Conservation (phyloP, 1,140 invertebrate genomes). For the Drosophila sp. region DNA sequence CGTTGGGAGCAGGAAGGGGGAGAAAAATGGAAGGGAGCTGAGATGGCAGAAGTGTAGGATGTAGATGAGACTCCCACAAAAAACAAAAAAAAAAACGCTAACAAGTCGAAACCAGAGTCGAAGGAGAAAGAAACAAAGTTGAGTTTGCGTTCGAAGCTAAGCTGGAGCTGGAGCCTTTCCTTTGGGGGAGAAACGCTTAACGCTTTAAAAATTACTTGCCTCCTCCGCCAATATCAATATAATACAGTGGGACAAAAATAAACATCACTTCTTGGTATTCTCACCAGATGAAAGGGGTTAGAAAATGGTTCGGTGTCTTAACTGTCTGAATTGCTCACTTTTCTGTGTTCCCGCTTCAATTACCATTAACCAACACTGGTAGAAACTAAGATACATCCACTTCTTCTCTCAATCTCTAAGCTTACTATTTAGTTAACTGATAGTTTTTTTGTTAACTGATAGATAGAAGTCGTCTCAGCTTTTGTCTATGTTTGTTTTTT, state of each 20-base stretch:
- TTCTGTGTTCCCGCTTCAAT: too few relatives aligned
- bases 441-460: too few relatives aligned
- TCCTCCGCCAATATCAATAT: not conserved
- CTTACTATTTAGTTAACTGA: too few relatives aligned
- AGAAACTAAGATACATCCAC: too few relatives aligned
- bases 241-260: not conserved
- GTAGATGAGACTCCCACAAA: slow-evolving; percentile 57
- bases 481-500: too few relatives aligned
- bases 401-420: too few relatives aligned
- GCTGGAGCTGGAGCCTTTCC: slow-evolving; percentile 23
- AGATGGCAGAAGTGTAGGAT: slow-evolving; percentile 15
- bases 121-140: slow-evolving; percentile 1
- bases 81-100: slow-evolving; percentile 41
- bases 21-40: not conserved
- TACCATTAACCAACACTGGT: too few relatives aligned
- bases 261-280: not conserved
- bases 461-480: too few relatives aligned
- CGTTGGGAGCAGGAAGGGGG: not conserved
- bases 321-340: too few relatives aligned
- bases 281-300: not conserved
- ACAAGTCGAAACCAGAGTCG: slow-evolving; percentile 46
- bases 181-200: slow-evolving; percentile 7
- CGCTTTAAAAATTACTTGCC: slow-evolving; percentile 16
- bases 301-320: too few relatives aligned
- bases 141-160: not conserved